Conservation (phyloP, 2,113 vertebrate genomes). For the Colius striatus region DNA sequence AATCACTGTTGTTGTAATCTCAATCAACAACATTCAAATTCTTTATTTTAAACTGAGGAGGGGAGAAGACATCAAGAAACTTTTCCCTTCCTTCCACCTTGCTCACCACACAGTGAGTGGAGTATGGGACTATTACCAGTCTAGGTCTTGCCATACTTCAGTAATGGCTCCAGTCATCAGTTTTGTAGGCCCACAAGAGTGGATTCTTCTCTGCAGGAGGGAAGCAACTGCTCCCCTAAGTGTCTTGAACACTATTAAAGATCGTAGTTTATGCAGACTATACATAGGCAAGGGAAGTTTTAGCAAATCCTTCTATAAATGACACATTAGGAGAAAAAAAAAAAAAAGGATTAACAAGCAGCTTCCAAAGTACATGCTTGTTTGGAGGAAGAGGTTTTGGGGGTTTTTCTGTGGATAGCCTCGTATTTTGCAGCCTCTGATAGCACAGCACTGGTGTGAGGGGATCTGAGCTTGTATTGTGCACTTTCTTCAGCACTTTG, state of each 20-base stretch:
- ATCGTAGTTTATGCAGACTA: background rate
- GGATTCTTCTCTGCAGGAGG: background rate
- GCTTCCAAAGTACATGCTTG: background rate
- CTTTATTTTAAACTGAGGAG: background rate
- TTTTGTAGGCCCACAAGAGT: background rate
- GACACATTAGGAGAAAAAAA: background rate
- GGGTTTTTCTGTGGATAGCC: background rate
- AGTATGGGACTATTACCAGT: background rate
- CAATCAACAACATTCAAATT: background rate
- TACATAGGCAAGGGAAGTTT: background rate
- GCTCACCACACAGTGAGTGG: background rate
- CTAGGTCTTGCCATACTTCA: background rate
- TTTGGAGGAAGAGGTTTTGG: background rate
- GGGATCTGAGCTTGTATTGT: background rate
- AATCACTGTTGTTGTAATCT: fast-evolving
- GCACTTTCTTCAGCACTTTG: background rate
- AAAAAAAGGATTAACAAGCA: background rate
- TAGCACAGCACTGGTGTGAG: background rate
- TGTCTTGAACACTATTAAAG: background rate
- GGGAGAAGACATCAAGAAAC: background rate
- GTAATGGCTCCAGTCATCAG: background rate
- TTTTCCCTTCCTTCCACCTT: background rate
- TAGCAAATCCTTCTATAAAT: background rate
- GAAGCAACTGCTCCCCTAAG: background rate
- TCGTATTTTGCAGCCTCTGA: background rate